phyloP scores from a whole-genome alignment of 2,888 invertebrate species.

The Lasioglossum malachurum region DNA sequence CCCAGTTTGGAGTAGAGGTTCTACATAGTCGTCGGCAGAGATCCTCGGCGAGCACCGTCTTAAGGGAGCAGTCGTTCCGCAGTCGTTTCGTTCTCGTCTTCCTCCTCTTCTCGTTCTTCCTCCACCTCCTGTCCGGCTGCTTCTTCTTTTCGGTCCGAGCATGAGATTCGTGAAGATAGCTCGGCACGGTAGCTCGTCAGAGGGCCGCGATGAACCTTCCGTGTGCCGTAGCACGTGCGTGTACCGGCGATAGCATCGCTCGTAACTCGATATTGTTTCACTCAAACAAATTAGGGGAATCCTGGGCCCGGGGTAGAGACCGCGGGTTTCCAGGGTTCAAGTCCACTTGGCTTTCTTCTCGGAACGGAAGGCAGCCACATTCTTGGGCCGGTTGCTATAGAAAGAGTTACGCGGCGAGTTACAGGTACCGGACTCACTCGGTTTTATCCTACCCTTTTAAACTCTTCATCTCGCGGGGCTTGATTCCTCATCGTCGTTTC shows the following conservation, averaged over 20 bases:
- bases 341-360: slow-evolving; percentile 77
- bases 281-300: slow-evolving; percentile 83
- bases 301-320: slow-evolving; percentile 72
- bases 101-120: slow-evolving; percentile 22
- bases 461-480: slow-evolving; percentile 42
- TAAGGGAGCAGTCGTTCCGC: slow-evolving; percentile 57
- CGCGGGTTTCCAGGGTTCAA: slow-evolving; percentile 75
- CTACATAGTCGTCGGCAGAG: neutral
- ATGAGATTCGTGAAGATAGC: slow-evolving; percentile 77
- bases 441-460: slow-evolving; percentile 47
- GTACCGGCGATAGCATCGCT: slow-evolving; percentile 79
- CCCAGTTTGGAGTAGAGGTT: neutral
- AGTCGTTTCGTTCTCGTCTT: slow-evolving; percentile 44
- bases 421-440: slow-evolving; percentile 54
- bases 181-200: slow-evolving; percentile 79
- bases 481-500: neutral
- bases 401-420: slow-evolving; percentile 55
- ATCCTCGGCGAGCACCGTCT: slow-evolving; percentile 5
- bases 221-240: slow-evolving; percentile 80
- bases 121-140: slow-evolving; percentile 49
- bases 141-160: slow-evolving; percentile 64
- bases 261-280: slow-evolving; percentile 84
- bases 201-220: slow-evolving; percentile 76
- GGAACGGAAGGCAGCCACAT: slow-evolving; percentile 72
- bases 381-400: slow-evolving; percentile 58